phyloP scores from a whole-genome alignment of 30 jellyfish, hydroid and myxozoan genomes.

The Mastigias papua region DNA sequence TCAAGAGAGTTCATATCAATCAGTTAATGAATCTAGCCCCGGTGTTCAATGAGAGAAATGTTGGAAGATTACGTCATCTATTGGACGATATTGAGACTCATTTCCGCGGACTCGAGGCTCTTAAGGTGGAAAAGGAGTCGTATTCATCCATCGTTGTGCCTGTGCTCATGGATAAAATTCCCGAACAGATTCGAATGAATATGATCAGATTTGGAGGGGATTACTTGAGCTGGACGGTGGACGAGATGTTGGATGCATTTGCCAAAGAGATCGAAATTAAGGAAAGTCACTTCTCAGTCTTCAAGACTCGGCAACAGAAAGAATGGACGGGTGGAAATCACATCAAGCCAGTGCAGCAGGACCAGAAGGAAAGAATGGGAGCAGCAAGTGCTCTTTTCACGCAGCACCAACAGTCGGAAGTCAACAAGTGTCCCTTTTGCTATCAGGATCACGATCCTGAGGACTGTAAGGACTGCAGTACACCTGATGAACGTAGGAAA shows the following conservation, averaged over 20 bases:
- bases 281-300: slow-evolving; percentile 12
- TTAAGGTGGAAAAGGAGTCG: slow-evolving; percentile 14
- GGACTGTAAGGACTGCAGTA: background rate
- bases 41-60: slow-evolving; percentile 32
- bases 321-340: background rate
- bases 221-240: slow-evolving; percentile 18
- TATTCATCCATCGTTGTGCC: slow-evolving; percentile 50
- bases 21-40: slow-evolving; percentile 16
- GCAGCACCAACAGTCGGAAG: background rate
- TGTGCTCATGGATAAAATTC: slow-evolving; percentile 43
- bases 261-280: slow-evolving; percentile 20
- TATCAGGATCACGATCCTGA: slow-evolving; percentile 2
- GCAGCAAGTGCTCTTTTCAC: slow-evolving; percentile 34
- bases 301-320: background rate
- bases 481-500: slow-evolving; percentile 16
- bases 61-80: slow-evolving; percentile 6
- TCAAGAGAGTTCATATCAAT: slow-evolving; percentile 44
- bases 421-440: slow-evolving; percentile 8
- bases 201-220: slow-evolving; percentile 39
- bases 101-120: slow-evolving; percentile 50
- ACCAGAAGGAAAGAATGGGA: background rate
- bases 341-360: background rate
- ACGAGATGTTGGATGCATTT: slow-evolving; percentile 22
- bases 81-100: slow-evolving; percentile 46
- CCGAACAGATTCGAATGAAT: slow-evolving; percentile 18